Evolutionary conservation across 2,888 invertebrate species (phyloP).

Genomic region (Drosophila pullipes): DNA sequence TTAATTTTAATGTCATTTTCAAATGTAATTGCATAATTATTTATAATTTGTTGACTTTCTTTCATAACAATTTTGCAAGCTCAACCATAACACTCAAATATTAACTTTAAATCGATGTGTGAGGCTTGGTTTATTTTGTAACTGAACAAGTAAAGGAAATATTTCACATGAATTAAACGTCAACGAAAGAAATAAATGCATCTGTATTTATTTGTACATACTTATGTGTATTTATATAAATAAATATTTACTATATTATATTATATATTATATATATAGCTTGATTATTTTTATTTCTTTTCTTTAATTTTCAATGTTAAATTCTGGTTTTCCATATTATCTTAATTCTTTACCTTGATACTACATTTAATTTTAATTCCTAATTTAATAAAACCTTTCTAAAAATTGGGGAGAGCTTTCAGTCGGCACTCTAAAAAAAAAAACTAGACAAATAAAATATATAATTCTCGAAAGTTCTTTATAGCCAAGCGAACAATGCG

Average conservation of each 20-base stretch:
- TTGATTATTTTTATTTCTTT: not conserved
- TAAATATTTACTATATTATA: not conserved
- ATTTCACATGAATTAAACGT: not conserved
- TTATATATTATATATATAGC: too few species aligned
- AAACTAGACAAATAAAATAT: not conserved
- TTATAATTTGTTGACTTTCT: too few species aligned
- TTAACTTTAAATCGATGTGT: not conserved
- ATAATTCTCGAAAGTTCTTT: not conserved
- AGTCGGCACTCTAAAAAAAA: not conserved
- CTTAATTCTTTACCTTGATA: not conserved
- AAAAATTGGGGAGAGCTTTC: not conserved
- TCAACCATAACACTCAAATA: not conserved
- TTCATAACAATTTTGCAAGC: not conserved
- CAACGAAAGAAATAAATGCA: not conserved
- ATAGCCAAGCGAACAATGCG: not conserved
- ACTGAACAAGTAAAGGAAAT: too few species aligned
- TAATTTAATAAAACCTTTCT: not conserved
- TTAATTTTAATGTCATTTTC: not conserved
- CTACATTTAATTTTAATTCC: not conserved
- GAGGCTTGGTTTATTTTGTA: not conserved
- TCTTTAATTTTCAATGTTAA: not conserved
- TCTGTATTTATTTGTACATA: not conserved
- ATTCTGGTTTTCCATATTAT: rapidly evolving
- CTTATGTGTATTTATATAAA: not conserved
- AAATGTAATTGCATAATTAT: not conserved